Evolutionary conservation across 2,113 vertebrate genomes (phyloP), one percentile per base, ranked within the genome.

Genomic region (Echinops telfairi): DNA sequence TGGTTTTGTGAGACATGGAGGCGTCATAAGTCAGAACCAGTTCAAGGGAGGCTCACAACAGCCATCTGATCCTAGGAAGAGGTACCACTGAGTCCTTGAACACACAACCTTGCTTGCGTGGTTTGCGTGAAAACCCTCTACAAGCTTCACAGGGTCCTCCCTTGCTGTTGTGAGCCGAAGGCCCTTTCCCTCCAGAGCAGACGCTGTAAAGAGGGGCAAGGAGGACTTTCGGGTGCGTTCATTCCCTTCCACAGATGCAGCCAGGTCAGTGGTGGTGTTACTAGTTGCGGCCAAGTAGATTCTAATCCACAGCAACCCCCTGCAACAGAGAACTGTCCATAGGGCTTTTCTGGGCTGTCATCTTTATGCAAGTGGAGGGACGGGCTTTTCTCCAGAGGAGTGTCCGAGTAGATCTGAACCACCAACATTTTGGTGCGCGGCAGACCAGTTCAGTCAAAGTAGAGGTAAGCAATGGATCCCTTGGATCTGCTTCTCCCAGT

Each of bases 21-120:
- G 7, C 71, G n/a, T 27, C 33, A 22, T 36, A 33, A 73, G 71
- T 73, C 20, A 15, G 20, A 73, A 36, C 5, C 8, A 9, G 19
- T 33, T 73, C 71, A 36, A 33, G 71, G n/a, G 20, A 5, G 9
- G 36, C 33, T 38, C 36, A 36, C n/a, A 73, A 22, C 33, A 73
- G 8, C 71, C 31, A 3, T 1, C 4, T 2, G 7, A 4, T 6
- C 47, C 7, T 4, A 6, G 0, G 12, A 31, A 57, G 68, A 40
- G 0, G 6, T 10, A 1, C 11, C 12, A 15, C 16, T 3, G 33
- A 0, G 22, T 15, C 12, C 8, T 2, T 11, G 12, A 10, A n/a
- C 16, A 68, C 38, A 47, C 4, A 5, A 47, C 23, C 62, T 68
- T 10, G 70, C 38, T 17, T 33, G 23, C 27, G 10, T 33, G 33